Evolutionary conservation across 2,797 vertebrate species (phyloP).

Genomic region (Nasua narica): DNA sequence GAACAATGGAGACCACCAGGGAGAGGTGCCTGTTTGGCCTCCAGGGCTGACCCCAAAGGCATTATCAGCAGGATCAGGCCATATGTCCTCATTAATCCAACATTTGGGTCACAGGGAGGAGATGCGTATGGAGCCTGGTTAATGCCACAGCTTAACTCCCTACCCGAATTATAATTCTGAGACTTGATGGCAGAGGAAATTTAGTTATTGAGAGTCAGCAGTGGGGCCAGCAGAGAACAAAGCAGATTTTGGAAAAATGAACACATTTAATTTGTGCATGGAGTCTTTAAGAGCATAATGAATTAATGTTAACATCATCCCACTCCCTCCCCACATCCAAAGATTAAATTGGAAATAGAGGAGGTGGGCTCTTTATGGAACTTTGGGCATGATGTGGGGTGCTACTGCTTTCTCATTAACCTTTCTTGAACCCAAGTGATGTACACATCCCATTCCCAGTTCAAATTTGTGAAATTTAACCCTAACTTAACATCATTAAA

Average conservation of each 20-base stretch:
- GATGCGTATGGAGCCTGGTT: neutral
- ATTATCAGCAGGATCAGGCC: conserved; percentile 50
- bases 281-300: neutral
- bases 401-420: conserved; percentile 22
- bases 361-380: neutral
- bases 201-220: neutral
- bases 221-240: neutral
- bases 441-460: neutral
- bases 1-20: conserved; percentile 46
- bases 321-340: neutral
- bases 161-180: neutral
- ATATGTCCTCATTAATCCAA: conserved; percentile 58
- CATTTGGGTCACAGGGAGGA: conserved; percentile 31
- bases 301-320: neutral
- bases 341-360: neutral
- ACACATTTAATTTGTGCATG: neutral
- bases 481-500: conserved; percentile 36
- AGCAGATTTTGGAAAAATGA: conserved; percentile 1
- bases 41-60: conserved; percentile 6
- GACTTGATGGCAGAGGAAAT: neutral
- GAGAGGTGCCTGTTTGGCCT: conserved; percentile 33
- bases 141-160: neutral
- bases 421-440: neutral
- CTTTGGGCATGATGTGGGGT: neutral
- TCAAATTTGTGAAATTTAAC: conserved; percentile 44